Evolutionary conservation across 1,140 invertebrate genomes (phyloP), one percentile per base, ranked within the genome.

Genomic region (Brachionus manjavacas): DNA sequence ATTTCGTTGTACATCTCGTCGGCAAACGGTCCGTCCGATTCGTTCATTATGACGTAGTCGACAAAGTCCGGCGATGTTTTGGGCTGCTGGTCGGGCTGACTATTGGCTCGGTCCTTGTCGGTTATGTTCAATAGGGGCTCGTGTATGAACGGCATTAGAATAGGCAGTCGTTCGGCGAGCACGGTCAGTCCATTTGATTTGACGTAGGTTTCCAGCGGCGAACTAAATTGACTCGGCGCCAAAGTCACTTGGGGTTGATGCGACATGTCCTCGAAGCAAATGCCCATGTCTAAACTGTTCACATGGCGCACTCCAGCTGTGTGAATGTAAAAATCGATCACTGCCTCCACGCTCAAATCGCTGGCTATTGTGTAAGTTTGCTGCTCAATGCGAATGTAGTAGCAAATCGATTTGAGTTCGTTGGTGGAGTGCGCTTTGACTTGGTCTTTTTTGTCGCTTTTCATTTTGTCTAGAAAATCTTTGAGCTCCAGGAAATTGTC

Each of bases 161-260:
- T 91, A 0, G 95, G 95, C 86, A 96, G 90, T 87, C 95, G 94
- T 86, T 94, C 93, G 0, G 95, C 95, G 16, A 96, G 89, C 25
- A 96, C 90, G 4, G 94, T 94, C 64, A 96, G 90, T n/a, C 95
- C 95, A 35, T 95, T 95, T 66, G 93, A 92, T 60, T 92, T 92
- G 49, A 94, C 94, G 88, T 96, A 96, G 43, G 94, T 93, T 85
- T 94, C 93, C 85, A 96, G 90, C 6, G 94, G 91, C 83, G 92
- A 93, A 25, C 92, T 93, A 91, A 4, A 88, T 85, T 4, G 85
- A 64, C 16, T 66, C 39, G 87, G 78, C 39, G 88, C 84, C 8
- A 86, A 66, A 43, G 86, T 85, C 52, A 55, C n/a, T 16, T 55
- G 52, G 20, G n/a, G n/a, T 3, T 46, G 43, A 16, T 16, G 14